Base-by-base conservation (phyloP, 1,140 invertebrate species). In the Philopotamus ludificatus region DNA sequence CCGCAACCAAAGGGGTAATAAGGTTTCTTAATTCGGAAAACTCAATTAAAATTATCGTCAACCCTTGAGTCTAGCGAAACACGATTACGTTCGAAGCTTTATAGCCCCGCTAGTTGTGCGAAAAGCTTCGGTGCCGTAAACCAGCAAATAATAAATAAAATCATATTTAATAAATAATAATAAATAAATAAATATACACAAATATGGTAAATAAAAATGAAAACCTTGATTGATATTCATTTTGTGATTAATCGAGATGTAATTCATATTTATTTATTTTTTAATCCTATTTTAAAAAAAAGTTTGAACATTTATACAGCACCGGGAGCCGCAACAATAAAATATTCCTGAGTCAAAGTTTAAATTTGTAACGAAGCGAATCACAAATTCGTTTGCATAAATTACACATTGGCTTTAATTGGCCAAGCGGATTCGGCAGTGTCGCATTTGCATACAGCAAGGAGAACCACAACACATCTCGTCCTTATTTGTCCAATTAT, bases 21-120 rank as follows among this genome's bases (percentile, higher is more conserved):
- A 76, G 78, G 74, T 72, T 75, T 69, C 77, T 75, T 78, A 77
- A 77, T 76, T 78, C 74, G 70, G 70, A 74, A 61, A 78, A 77
- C 74, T 75, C 74, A 73, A 72, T 71, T 71, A 72, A 70, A 73
- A 73, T 78, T 73, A 74, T 75, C 71, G 70, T 73, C 71, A 73
- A 72, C 73, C 63, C 63, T 65, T 59, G 49, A 62, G 47, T 53
- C 49, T 55, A 25, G 51, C 50, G 66, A 45, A 65, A 55, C 47
- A 55, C 66, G 26, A 61, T 65, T 68, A 51, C 53, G 49, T 55
- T 41, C 21, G 50, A 50, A 59, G 66, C 66, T 67, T 15, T 60
- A 59, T 22, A 41, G 21, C 34, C 44, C 44, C 44, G 18, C 18
- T 16, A 16, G 10, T 16, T 16, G n/a, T 47, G 8, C 10, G 18